Conservation (phyloP, 2,888 invertebrate species). For the Papilio gigon region DNA sequence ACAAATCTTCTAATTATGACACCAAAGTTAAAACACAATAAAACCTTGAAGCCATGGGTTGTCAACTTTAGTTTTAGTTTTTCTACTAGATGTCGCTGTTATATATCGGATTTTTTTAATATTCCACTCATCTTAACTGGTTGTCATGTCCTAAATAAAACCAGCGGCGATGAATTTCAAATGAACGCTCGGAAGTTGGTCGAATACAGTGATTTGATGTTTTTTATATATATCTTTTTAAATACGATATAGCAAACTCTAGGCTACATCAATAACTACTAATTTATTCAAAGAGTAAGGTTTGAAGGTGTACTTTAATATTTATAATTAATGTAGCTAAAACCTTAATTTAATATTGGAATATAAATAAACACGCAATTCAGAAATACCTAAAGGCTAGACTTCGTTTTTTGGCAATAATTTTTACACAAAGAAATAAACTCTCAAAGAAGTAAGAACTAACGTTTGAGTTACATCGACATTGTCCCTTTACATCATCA, state of each 20-base stretch:
- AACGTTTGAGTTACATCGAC: too few relatives aligned
- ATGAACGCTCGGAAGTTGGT: not conserved
- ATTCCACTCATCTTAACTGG: not conserved
- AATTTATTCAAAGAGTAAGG: not conserved
- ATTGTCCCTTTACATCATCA: too few relatives aligned
- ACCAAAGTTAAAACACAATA: not conserved
- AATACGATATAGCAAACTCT: not conserved
- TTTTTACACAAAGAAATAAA: not conserved
- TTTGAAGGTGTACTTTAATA: not conserved
- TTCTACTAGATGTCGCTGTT: constrained; percentile 7
- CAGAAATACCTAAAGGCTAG: too few relatives aligned
- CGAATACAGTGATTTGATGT: not conserved
- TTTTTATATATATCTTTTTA: not conserved
- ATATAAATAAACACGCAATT: too few relatives aligned
- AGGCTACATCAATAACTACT: not conserved
- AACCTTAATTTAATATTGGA: too few relatives aligned
- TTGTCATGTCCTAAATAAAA: not conserved
- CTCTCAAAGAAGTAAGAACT: too few relatives aligned
- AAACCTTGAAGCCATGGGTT: not conserved
- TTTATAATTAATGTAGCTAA: too few relatives aligned
- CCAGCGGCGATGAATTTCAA: not conserved
- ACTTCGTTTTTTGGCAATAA: not conserved
- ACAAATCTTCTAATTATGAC: not conserved
- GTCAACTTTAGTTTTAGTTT: not conserved
- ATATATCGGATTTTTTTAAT: not conserved